These are phyloP conservation scores for Colistium nudipinnis DNA, from an alignment of 2,113 vertebrate species.

Conservation along the genomic window DNA sequence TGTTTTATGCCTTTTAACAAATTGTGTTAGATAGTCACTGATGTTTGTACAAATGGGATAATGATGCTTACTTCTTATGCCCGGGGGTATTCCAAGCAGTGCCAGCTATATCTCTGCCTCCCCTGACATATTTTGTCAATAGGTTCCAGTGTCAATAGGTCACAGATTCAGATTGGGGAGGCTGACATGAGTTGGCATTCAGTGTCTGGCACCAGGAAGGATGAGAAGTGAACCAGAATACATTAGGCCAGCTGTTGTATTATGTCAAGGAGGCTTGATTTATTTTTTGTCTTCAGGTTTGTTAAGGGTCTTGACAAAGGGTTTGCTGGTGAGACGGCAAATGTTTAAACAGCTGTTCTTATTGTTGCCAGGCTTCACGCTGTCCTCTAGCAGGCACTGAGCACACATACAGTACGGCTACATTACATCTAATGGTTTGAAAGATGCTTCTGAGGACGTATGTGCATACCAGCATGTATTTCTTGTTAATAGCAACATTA, in stretches of 20 bases:
- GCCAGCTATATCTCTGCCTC: neutral
- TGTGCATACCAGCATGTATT: neutral
- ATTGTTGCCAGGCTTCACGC: constrained; percentile 52
- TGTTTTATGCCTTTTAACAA: too few relatives aligned
- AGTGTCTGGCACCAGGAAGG: neutral
- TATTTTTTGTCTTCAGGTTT: constrained; percentile 63
- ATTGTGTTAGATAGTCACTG: too few relatives aligned
- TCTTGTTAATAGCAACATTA: constrained; percentile 15
- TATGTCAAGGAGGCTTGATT: constrained; percentile 45
- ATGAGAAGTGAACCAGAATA: constrained; percentile 6
- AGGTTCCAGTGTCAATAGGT: too few relatives aligned
- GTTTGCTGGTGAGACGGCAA: constrained; percentile 53
- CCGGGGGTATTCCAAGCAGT: neutral
- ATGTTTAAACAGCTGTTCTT: constrained; percentile 76
- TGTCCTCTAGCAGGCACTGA: constrained; percentile 42
- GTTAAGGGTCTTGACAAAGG: constrained; percentile 67
- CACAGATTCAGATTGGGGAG: constrained; percentile 2
- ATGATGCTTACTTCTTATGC: neutral
- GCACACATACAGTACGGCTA: constrained; percentile 41
- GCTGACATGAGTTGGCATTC: neutral
- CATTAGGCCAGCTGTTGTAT: constrained; percentile 62
- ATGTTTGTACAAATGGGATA: too few relatives aligned
- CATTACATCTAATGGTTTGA: constrained; percentile 15
- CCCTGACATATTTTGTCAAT: constrained; percentile 7
- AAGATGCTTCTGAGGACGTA: neutral